Conservation (phyloP, 2,113 vertebrate species). For the Boulengeromyrus knoepffleri region DNA sequence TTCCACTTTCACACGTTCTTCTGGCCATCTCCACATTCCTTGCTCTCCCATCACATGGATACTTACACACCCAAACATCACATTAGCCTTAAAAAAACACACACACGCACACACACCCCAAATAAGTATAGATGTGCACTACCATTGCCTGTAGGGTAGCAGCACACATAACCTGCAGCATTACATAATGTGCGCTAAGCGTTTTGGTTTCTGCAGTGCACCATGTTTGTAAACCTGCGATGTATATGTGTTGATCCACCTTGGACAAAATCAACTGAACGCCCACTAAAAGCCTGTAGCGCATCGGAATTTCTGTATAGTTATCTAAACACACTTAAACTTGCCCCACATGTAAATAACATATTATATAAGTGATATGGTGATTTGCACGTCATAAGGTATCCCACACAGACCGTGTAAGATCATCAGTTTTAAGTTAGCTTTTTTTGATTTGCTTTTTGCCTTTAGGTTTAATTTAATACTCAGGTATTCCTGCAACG, state of each 20-base stretch:
- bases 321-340: neutral
- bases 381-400: neutral
- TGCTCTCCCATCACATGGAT: neutral
- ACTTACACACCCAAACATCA: neutral
- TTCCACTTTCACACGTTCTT: slow-evolving; percentile 18
- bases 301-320: neutral
- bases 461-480: neutral
- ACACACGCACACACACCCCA: neutral
- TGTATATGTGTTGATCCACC: neutral
- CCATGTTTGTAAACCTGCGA: neutral
- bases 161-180: slow-evolving; percentile 12
- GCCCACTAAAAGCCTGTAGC: neutral
- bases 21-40: slow-evolving; percentile 26
- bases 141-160: neutral
- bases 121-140: slow-evolving; percentile 1
- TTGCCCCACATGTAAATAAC: too few relatives aligned
- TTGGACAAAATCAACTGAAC: neutral
- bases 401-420: neutral
- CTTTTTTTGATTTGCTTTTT: neutral
- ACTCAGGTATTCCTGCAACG: neutral
- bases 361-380: neutral
- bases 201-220: neutral
- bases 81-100: neutral
- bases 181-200: neutral
- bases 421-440: neutral